A percentile compares a stretch with the other conserved stretches of the same genome.
phyloP scores from a whole-genome alignment of 2,113 vertebrate genomes.

The Microcebus lehilahytsara region DNA sequence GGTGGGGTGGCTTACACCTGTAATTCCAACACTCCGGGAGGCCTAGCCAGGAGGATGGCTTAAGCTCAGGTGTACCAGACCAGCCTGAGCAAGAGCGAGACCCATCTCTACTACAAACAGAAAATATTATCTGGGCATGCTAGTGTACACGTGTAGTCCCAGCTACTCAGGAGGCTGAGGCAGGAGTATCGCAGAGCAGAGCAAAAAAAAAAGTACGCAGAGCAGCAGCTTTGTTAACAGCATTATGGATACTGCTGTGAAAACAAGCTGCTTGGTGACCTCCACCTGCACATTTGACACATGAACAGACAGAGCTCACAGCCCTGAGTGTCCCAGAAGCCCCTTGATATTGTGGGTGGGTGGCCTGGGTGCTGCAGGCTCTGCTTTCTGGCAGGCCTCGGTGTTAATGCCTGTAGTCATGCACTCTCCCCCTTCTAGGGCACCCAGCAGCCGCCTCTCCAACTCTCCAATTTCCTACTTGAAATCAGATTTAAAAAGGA shows the following conservation, averaged over 20 bases:
- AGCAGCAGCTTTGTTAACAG: background rate
- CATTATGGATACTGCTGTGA: background rate
- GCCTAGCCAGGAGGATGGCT: too few relatives aligned
- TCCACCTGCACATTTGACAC: background rate
- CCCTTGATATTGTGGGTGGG: accelerated
- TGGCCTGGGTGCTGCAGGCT: background rate
- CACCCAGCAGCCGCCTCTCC: background rate
- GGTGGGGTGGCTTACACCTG: too few relatives aligned
- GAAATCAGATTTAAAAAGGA: background rate
- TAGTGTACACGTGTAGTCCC: background rate
- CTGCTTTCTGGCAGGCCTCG: accelerated
- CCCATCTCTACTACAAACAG: too few relatives aligned
- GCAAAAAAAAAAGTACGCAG: background rate
- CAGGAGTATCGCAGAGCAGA: background rate
- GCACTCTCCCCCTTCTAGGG: background rate
- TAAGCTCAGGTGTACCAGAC: too few relatives aligned
- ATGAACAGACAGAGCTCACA: background rate
- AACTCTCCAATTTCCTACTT: background rate
- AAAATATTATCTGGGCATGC: too few relatives aligned
- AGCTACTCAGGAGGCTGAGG: background rate
- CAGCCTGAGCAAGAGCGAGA: too few relatives aligned
- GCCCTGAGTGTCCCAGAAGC: background rate
- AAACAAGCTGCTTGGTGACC: too few relatives aligned
- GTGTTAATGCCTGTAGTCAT: too few relatives aligned
- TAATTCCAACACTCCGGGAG: too few relatives aligned